Percentiles rank a stretch among this genome's conserved stretches.
These are phyloP conservation scores for Lanius ludovicianus DNA, from an alignment of 2,113 vertebrate species.

Conservation along the genomic window DNA sequence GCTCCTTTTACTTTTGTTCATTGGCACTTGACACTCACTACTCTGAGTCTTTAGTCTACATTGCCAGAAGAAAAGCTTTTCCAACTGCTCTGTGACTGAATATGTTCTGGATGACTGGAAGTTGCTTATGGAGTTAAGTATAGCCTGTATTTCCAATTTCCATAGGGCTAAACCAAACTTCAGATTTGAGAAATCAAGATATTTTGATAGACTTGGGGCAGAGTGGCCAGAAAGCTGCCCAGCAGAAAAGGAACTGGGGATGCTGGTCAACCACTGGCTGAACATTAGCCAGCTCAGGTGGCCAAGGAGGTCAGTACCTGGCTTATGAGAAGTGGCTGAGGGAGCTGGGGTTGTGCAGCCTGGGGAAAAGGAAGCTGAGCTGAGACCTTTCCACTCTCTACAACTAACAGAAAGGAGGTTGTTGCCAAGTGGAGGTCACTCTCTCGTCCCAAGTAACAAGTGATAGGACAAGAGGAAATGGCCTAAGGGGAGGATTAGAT, in stretches of 20 bases:
- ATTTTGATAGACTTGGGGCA: neutral
- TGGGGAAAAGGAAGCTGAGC: neutral
- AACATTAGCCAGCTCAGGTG: neutral
- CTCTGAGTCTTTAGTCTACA: neutral
- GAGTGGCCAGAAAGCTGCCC: neutral
- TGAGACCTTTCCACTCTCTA: neutral
- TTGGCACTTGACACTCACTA: neutral
- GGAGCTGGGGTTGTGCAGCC: neutral
- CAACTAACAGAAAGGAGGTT: neutral
- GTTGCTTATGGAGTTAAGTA: neutral
- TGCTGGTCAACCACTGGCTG: neutral
- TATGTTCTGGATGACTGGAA: neutral
- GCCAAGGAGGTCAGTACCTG: neutral
- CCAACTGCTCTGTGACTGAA: neutral
- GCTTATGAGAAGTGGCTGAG: neutral
- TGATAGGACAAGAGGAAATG: neutral
- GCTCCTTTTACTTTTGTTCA: constrained; percentile 18
- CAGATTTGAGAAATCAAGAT: neutral
- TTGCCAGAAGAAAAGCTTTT: neutral
- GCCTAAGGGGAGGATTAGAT: neutral
- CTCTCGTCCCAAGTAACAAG: neutral
- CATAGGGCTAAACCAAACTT: neutral
- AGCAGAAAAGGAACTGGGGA: neutral
- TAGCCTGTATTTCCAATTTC: neutral
- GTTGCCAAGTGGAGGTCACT: rapidly evolving